These are phyloP conservation scores for Olivierus martensii DNA, from an alignment of 1,140 invertebrate species.

Conservation along the genomic window DNA sequence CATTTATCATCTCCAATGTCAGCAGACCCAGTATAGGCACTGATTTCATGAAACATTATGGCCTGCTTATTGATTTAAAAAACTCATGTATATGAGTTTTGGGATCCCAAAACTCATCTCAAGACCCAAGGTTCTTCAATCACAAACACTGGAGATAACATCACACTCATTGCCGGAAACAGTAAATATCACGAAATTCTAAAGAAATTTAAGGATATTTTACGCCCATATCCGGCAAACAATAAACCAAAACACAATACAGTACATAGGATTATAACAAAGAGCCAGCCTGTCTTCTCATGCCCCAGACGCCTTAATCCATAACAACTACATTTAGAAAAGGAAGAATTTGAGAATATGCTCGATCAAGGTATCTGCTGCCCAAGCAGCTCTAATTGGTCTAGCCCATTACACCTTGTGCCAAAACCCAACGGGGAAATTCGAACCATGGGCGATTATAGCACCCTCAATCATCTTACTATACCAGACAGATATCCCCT, in stretches of 20 bases:
- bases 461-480: constrained; percentile 2
- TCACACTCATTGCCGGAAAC: not conserved
- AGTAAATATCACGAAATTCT: not conserved
- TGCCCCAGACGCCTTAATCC: constrained; percentile 3
- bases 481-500: constrained; percentile 13
- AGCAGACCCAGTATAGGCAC: constrained; percentile 9
- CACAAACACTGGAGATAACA: not conserved
- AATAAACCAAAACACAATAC: constrained; percentile 1
- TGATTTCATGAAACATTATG: constrained; percentile 6
- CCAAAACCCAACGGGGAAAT: constrained; percentile 10
- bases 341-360: not conserved
- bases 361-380: too few relatives aligned
- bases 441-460: constrained; percentile 8
- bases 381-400: too few relatives aligned
- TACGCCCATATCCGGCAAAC: not conserved
- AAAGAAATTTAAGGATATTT: constrained; percentile 6
- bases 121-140: constrained; percentile 1
- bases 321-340: not conserved
- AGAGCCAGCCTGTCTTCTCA: not conserved
- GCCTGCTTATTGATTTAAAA: constrained; percentile 1
- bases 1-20: constrained; percentile 7
- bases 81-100: too few relatives aligned
- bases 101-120: too few relatives aligned
- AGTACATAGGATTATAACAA: constrained; percentile 5
- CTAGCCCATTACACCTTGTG: constrained; percentile 16